A percentile compares a stretch with the other conserved stretches of the same genome.
Evolutionary conservation across 2,797 vertebrate species (phyloP).

Genomic region (Geotrypetes seraphini): DNA sequence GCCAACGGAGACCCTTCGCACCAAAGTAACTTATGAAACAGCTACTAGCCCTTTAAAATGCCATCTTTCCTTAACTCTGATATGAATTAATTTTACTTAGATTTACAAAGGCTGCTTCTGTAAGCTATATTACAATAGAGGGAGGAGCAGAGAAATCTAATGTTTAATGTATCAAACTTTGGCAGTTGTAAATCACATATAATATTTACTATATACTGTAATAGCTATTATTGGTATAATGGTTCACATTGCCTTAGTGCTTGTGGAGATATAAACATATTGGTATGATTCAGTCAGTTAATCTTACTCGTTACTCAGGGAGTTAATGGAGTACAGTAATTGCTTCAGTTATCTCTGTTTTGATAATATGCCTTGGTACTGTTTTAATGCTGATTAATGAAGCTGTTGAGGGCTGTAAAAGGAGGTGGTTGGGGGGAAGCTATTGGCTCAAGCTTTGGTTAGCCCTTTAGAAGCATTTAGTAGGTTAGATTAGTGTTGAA

Average conservation of each 20-base stretch:
- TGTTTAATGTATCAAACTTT: constrained; percentile 7
- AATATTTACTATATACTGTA: constrained; percentile 4
- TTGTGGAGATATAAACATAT: constrained; percentile 54
- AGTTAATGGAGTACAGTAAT: constrained; percentile 70
- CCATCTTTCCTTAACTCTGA: constrained; percentile 3
- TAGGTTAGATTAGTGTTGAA: neutral
- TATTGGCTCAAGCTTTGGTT: constrained; percentile 2
- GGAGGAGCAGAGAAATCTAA: neutral
- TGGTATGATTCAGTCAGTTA: constrained; percentile 59
- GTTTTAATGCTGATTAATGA: constrained; percentile 64
- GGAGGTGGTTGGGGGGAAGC: constrained; percentile 5
- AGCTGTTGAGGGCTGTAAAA: constrained; percentile 43
- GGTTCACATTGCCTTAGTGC: constrained; percentile 24
- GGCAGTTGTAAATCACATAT: constrained; percentile 7
- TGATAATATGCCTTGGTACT: constrained; percentile 42
- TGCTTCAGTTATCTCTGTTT: constrained; percentile 58
- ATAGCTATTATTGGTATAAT: constrained; percentile 25
- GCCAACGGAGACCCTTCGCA: no score
- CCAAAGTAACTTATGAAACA: no score
- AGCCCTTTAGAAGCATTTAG: constrained; percentile 2
- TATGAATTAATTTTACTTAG: constrained; percentile 9
- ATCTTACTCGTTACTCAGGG: constrained; percentile 46
- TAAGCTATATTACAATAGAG: constrained; percentile 3
- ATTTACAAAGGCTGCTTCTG: constrained; percentile 10
- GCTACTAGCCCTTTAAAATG: neutral